Percentiles rank a stretch among this genome's conserved stretches.
phyloP scores from a whole-genome alignment of 2,888 invertebrate species.

The Norana najaformis region DNA sequence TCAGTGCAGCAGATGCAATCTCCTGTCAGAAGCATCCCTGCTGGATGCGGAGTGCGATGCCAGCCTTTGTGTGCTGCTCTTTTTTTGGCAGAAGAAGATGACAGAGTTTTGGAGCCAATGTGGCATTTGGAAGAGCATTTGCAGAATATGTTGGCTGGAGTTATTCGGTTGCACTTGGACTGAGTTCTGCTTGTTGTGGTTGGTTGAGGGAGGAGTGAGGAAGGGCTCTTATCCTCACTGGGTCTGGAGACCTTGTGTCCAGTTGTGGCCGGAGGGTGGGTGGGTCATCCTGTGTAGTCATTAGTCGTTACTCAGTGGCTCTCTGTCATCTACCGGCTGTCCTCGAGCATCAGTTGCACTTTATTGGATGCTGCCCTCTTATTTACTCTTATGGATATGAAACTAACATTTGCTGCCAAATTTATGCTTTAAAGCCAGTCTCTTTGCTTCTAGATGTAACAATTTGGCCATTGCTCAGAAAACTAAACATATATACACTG shows the following conservation, averaged over 20 bases:
- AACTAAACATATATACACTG: neutral
- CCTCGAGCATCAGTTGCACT: neutral
- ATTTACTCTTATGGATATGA: neutral
- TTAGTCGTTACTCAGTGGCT: neutral
- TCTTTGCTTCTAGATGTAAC: neutral
- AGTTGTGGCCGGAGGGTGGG: neutral
- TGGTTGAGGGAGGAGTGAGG: neutral
- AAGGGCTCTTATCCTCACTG: neutral
- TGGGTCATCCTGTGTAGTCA: neutral
- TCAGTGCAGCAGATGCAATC: neutral
- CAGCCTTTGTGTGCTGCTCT: neutral
- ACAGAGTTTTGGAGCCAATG: neutral
- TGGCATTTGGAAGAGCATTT: too few relatives aligned
- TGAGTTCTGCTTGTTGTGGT: neutral
- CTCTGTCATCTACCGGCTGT: neutral
- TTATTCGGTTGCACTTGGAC: neutral
- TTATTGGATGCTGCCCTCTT: neutral
- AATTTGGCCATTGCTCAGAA: neutral
- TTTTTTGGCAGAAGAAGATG: neutral
- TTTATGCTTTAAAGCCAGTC: neutral
- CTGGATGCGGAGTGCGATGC: neutral
- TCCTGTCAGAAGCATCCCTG: constrained; percentile 2
- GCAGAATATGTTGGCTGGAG: neutral
- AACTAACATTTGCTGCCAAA: neutral
- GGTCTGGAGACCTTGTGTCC: neutral